Evolutionary conservation across 2,113 vertebrate species (phyloP), one percentile per base, ranked within the genome.

Genomic region (Myiozetetes cayanensis): DNA sequence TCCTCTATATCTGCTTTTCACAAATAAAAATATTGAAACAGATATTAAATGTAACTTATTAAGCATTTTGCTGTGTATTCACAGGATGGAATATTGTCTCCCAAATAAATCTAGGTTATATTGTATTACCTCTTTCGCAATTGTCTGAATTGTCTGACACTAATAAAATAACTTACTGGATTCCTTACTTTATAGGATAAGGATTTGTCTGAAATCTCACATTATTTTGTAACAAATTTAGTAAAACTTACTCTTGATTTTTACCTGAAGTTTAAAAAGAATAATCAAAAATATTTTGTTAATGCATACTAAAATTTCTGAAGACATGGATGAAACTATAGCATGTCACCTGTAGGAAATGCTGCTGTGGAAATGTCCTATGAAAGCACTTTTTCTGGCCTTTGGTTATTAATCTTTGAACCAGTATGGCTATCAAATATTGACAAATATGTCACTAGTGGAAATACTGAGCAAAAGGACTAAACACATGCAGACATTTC

Each of bases 401-500:
- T 78, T 74, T 70, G 13, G 63, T 10, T 35, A 82, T 78, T 63
- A 52, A 62, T 81, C 65, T 81, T 43, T 67, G 61, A 89, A 89
- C 83, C 63, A 56, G 8, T 74, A 43, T 82, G 61, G 12, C 41
- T 49, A 50, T 68, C 58, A 56, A 47, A 24, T 94, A 85, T 44
- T 84, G 75, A 88, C 27, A 86, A 93, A 87, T 31, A 27, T 65
- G 44, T 61, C 84, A 73, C 28, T 63, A 95, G 17, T 78, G 59
- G 89, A 58, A 94, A 52, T 8, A 12, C 4, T 73, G 66, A 66
- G 44, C 53, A 92, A 94, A 94, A 72, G 33, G 50, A 95, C 82
- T 67, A 41, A 95, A 66, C 15, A 14, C 21, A 61, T 84, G 25
- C 25, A 86, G 58, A 74, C 35, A 73, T 80, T 79, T 90, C 78